Conservation (phyloP, 2,797 vertebrate species). For the Setipinna tenuifilis region DNA sequence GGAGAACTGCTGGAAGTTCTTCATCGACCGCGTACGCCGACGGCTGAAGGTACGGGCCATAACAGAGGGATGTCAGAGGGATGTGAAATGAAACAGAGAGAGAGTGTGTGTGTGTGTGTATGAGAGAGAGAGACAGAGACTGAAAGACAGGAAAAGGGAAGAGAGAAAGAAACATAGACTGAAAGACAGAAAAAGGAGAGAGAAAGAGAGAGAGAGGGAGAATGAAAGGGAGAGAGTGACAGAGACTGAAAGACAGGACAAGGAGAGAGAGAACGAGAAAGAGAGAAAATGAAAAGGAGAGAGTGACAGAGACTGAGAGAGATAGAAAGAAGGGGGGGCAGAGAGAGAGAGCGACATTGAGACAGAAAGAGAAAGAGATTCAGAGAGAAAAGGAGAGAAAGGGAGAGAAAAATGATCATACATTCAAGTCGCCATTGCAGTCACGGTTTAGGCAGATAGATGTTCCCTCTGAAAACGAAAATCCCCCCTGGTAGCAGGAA, state of each 20-base stretch:
- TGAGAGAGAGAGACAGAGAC: neutral
- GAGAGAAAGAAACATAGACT: no score
- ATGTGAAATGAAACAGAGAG: conserved; percentile 36
- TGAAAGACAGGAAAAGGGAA: no score
- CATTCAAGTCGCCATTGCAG: neutral
- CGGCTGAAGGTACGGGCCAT: conserved; percentile 85
- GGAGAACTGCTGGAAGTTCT: conserved; percentile 95
- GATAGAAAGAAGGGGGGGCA: no score
- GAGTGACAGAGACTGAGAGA: no score
- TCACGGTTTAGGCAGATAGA: conserved; percentile 2
- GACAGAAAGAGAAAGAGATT: neutral
- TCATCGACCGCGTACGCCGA: conserved; percentile 85
- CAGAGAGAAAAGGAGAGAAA: neutral
- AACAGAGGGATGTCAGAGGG: neutral
- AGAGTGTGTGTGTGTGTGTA: neutral
- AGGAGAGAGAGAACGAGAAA: neutral
- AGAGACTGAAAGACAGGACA: neutral
- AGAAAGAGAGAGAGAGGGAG: neutral
- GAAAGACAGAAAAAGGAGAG: conserved; percentile 40
- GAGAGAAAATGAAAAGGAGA: neutral
- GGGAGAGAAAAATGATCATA: neutral
- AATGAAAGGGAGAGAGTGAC: neutral
- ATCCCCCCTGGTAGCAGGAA: neutral
- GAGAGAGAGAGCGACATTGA: neutral
- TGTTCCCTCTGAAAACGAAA: neutral